Conservation (phyloP, 1,140 invertebrate genomes). For the Lepidurus arcticus region DNA sequence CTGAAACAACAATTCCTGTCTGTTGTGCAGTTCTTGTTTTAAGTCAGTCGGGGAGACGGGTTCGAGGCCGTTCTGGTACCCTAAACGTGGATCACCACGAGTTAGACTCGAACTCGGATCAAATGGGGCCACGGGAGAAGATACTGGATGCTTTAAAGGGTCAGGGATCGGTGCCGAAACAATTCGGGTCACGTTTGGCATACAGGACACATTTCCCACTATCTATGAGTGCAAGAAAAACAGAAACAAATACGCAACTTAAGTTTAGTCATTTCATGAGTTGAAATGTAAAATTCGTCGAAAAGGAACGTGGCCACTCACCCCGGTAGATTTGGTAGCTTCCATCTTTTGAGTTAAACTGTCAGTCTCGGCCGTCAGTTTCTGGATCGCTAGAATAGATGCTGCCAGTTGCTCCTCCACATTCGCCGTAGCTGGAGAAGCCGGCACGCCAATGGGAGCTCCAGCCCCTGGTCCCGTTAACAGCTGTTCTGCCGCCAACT, state of each 20-base stretch:
- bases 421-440: neutral
- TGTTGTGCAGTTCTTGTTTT: neutral
- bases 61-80: neutral
- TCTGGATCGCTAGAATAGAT: neutral
- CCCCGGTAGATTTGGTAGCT: neutral
- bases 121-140: neutral
- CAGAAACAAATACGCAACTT: neutral
- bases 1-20: neutral
- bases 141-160: neutral
- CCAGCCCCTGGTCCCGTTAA: neutral
- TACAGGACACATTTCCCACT: neutral
- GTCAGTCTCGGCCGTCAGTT: neutral
- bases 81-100: neutral
- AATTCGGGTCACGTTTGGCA: neutral
- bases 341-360: slow-evolving; percentile 4
- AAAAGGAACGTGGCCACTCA: neutral
- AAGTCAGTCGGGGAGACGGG: neutral
- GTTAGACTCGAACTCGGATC: neutral
- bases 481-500: neutral
- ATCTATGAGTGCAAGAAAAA: neutral
- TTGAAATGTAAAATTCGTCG: no score
- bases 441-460: neutral
- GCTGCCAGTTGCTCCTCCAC: neutral
- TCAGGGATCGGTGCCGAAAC: neutral
- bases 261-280: no score